phyloP scores from a whole-genome alignment of 2,113 vertebrate species.

The Pluvianellus socialis region DNA sequence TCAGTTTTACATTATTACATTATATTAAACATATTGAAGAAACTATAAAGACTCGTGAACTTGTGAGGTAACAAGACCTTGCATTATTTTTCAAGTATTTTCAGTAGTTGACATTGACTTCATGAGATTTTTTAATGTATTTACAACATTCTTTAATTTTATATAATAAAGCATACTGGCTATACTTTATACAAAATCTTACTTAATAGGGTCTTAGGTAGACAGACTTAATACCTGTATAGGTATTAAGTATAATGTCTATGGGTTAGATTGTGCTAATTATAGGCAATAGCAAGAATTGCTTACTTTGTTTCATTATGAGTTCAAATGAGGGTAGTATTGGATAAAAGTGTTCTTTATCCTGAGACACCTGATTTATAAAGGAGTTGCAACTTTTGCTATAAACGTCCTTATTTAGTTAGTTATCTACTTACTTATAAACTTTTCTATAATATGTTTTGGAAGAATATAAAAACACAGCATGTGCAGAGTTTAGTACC shows the following conservation, averaged over 20 bases:
- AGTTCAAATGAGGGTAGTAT: background rate
- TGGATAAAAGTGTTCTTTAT: background rate
- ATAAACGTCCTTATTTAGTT: background rate
- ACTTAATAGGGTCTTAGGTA: no score
- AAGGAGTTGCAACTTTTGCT: background rate
- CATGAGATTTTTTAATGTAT: background rate
- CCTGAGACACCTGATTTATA: background rate
- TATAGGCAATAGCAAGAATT: background rate
- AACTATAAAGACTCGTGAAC: background rate
- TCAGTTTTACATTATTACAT: background rate
- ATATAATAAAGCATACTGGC: background rate
- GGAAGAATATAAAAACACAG: background rate
- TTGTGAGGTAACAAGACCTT: background rate
- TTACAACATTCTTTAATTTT: background rate
- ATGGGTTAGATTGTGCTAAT: background rate
- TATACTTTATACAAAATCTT: background rate
- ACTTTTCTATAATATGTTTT: background rate
- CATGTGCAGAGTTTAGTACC: background rate
- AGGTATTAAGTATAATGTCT: no score
- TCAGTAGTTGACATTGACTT: background rate
- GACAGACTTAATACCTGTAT: no score
- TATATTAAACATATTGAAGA: slow-evolving; percentile 25
- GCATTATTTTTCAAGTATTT: background rate
- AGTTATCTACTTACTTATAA: background rate
- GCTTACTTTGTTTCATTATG: background rate